phyloP scores from a whole-genome alignment of 2,888 invertebrate genomes.

The Prosapia bicincta region DNA sequence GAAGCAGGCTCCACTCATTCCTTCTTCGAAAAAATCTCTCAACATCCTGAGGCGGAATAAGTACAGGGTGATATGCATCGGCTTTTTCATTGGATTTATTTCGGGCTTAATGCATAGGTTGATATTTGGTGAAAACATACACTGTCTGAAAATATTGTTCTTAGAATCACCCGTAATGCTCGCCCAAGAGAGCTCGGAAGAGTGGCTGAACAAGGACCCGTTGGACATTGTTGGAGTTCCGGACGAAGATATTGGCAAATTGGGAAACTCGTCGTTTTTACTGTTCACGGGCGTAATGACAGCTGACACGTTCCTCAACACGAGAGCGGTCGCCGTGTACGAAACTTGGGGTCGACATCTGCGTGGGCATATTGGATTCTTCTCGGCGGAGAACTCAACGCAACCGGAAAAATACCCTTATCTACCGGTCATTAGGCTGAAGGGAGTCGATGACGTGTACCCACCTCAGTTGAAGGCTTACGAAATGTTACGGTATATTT shows the following conservation, averaged over 20 bases:
- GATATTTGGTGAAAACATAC: neutral
- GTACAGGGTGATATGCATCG: neutral
- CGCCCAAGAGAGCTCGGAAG: neutral
- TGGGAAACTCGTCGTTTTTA: slow-evolving; percentile 43
- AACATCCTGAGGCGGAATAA: neutral
- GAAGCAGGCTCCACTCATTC: neutral
- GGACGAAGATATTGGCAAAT: neutral
- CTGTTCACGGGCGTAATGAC: slow-evolving; percentile 97
- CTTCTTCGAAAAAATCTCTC: neutral
- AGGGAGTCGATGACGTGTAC: slow-evolving; percentile 90
- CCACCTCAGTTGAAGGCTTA: slow-evolving; percentile 99
- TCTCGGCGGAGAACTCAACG: slow-evolving; percentile 73
- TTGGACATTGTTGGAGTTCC: neutral
- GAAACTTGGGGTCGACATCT: slow-evolving; percentile 91
- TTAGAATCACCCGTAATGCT: neutral
- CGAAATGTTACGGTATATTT: slow-evolving; percentile 92
- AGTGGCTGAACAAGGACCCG: neutral
- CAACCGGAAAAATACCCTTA: slow-evolving; percentile 53
- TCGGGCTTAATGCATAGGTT: neutral
- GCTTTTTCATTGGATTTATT: neutral
- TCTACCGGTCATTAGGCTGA: slow-evolving; percentile 75
- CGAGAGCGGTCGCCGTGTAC: slow-evolving; percentile 85
- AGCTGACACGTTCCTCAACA: slow-evolving; percentile 85
- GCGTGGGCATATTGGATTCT: slow-evolving; percentile 88
- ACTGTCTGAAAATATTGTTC: neutral